A percentile compares a stretch with the other conserved stretches of the same genome.
These are phyloP conservation scores for Podarcis siculus DNA, from an alignment of 2,797 vertebrate species.

Conservation along the genomic window DNA sequence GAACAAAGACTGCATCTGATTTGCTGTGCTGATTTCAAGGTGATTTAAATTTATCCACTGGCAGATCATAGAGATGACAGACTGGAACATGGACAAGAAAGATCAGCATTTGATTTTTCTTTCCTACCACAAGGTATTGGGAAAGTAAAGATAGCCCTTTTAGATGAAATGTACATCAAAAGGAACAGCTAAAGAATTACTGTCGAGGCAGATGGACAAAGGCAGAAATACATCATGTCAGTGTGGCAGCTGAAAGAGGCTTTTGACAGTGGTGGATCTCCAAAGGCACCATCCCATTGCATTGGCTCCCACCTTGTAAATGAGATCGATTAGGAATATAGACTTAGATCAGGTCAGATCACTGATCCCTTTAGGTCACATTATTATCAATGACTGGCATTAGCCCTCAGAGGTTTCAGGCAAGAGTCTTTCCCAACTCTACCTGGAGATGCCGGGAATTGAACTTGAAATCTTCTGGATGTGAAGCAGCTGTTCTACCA, in stretches of 20 bases:
- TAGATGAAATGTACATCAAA: conserved; percentile 41
- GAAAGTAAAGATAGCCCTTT: conserved; percentile 50
- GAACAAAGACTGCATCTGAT: conserved; percentile 51
- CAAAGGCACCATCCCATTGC: not conserved
- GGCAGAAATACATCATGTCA: not conserved
- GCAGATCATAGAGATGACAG: conserved; percentile 36
- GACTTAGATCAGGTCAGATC: not conserved
- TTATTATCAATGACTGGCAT: not conserved
- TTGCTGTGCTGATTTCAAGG: conserved; percentile 51
- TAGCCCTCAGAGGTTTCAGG: not conserved
- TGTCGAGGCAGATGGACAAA: not conserved
- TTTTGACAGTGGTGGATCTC: not conserved
- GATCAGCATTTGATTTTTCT: conserved; percentile 35
- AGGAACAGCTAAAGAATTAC: conserved; percentile 4
- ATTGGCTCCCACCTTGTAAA: not conserved
- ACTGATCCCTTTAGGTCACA: not conserved
- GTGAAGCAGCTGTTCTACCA: no score
- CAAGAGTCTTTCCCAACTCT: not conserved
- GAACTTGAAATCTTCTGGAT: no score
- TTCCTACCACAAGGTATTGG: conserved; percentile 34
- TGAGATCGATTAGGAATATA: not conserved
- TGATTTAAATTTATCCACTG: conserved; percentile 45
- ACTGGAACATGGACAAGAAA: conserved; percentile 32
- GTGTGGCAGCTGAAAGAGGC: accelerated
- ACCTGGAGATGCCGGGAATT: no score